Conservation (phyloP, 2,888 invertebrate species). For the Cepaea hortensis region DNA sequence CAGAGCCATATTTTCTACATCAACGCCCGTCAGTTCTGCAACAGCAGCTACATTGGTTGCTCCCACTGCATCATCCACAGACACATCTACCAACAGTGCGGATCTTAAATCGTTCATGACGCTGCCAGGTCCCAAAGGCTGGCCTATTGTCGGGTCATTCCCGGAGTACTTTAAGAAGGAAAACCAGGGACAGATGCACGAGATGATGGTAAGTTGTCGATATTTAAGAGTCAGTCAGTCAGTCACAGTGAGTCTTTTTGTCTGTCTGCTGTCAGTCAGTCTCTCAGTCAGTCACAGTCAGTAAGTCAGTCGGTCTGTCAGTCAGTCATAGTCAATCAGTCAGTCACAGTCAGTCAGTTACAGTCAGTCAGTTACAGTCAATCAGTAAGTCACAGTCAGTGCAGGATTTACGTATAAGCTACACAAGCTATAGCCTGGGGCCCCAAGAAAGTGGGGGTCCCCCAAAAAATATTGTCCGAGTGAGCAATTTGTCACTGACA, state of each 20-base stretch:
- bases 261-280: too few species aligned
- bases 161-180: slow-evolving; percentile 70
- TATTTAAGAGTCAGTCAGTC: neutral
- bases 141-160: slow-evolving; percentile 72
- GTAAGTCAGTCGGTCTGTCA: too few species aligned
- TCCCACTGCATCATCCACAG: neutral
- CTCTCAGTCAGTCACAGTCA: too few species aligned
- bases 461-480: too few species aligned
- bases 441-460: too few species aligned
- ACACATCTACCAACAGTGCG: neutral
- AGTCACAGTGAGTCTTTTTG: neutral
- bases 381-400: too few species aligned
- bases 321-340: too few species aligned
- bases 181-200: slow-evolving; percentile 72
- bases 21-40: slow-evolving; percentile 1
- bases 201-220: slow-evolving; percentile 67
- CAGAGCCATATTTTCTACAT: slow-evolving; percentile 38
- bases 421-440: too few species aligned
- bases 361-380: too few species aligned
- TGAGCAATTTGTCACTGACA: too few species aligned
- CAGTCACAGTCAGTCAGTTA: too few species aligned
- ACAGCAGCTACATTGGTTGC: slow-evolving; percentile 1
- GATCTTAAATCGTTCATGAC: slow-evolving; percentile 57
- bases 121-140: slow-evolving; percentile 70
- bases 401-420: too few species aligned